Base-by-base conservation (phyloP, 2,888 invertebrate species). In the Lysandra coridon region DNA sequence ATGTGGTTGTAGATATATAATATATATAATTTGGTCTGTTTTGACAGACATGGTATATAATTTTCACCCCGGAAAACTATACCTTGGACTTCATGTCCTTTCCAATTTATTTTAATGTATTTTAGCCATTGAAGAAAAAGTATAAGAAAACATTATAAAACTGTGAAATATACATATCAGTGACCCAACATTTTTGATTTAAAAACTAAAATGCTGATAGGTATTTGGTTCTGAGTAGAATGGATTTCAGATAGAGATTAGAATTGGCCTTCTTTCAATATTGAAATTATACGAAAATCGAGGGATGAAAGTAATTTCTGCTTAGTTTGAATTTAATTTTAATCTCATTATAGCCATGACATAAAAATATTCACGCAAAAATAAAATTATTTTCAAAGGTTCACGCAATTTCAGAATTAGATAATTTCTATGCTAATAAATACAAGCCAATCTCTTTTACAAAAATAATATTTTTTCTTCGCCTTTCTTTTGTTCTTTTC, bases 251-350 rank as follows among this genome's bases (percentile, higher is more conserved):
- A 5, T 33, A 69, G 12, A 30, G 33, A 69, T 69, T 64, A 64
- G 30, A 69, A 69, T 69, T 30, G 23, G 69, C 5, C 69, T 14
- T 17, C 69, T 69, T 69, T 14, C 69, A 33, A 69, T 69, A 69
- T 69, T 69, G 69, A 33, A 69, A 33, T 69, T 69, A 69, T 69
- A 12, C 1, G 69, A 69, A 69, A 69, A 33, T 69, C 33, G 33
- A 12, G 30, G 12, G 69, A 69, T 14, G 69, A 33, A 69, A 33
- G 14, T 14, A 30, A 64, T 33, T 33, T 3, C 69, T 30, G 69
- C 69, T 69, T 69, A 37, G 69, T 33, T 69, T 33, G 33, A 69
- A 69, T 69, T 69, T 5, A 4, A 69, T 14, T 69, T 69, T 69
- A 69, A 69, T 69, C 33, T 69, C 12, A 69, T 33, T 69, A 69